Evolutionary conservation across 2,888 invertebrate genomes (phyloP), one percentile per base, ranked within the genome.

Genomic region (Cremastobaeus sp.): DNA sequence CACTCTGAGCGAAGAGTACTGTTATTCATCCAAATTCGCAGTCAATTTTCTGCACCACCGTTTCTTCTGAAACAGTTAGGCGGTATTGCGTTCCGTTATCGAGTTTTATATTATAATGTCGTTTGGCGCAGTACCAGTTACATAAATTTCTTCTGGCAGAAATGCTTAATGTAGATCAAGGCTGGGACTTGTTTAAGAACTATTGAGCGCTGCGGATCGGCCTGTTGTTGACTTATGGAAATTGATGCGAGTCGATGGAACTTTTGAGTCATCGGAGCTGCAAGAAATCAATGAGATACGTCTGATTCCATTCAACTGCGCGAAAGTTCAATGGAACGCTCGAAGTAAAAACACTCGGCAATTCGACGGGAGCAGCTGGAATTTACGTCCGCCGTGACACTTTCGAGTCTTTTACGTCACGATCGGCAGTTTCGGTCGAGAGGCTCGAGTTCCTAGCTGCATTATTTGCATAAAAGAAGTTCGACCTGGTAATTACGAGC

Each of bases 101-200:
- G 45, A 60, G 20, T 45, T 48, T 28, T 47, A 30, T 47, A 39
- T 54, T 54, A 28, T 47, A 37, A 47, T 35, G 48, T 11, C n/a
- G 8, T 9, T 39, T 12, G 20, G 5, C 11, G 39, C 34, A 39
- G 8, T 11, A 20, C 39, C 28, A 34, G 32, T 32, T 60, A 18
- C 18, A 37, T 60, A 32, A 41, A 62, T 62, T 62, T 32, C 34
- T 39, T 48, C 32, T 41, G 18, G 15, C 30, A 18, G 32, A 52
- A 52, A 11, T 43, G 50, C 20, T 21, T 12, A 32, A 65, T 65
- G 14, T 65, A 15, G 64, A 65, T 48, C 64, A 65, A 65, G 64
- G 64, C 30, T 65, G 64, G 47, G 45, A 65, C 45, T 65, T 37
- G 54, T 45, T 17, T 21, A 28, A 21, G 17, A 43, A 43, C 25